Evolutionary conservation across 2,797 vertebrate species (phyloP).

Genomic region (Bothrops alternatus): DNA sequence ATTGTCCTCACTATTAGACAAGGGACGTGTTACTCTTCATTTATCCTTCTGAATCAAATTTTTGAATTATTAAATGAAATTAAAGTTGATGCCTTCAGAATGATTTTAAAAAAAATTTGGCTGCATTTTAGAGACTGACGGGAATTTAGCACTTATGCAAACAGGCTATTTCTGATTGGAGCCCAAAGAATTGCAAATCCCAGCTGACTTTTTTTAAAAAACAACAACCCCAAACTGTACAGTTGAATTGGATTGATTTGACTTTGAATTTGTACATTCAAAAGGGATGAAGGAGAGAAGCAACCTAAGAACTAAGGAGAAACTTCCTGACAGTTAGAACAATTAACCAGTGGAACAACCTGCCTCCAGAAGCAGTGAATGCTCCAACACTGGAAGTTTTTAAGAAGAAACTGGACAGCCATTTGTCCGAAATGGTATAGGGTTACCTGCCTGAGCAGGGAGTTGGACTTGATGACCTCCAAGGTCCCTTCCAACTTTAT

Average conservation of each 20-base stretch:
- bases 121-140: background rate
- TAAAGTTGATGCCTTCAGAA: background rate
- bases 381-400: too few species aligned
- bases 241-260: background rate
- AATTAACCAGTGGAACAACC: too few species aligned
- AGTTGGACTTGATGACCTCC: too few species aligned
- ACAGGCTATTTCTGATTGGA: background rate
- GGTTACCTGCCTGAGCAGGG: too few species aligned
- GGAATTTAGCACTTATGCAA: background rate
- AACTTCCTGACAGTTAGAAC: too few species aligned
- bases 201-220: background rate
- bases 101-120: background rate
- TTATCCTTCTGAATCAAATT: background rate
- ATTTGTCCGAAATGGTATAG: too few species aligned
- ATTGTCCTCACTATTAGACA: too few species aligned
- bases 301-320: too few species aligned
- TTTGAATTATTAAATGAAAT: background rate
- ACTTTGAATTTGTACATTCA: background rate
- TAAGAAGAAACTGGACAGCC: too few species aligned
- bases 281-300: background rate
- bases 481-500: too few species aligned
- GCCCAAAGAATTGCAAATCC: background rate
- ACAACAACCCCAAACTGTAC: background rate
- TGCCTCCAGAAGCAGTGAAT: too few species aligned
- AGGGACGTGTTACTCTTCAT: background rate